A percentile compares a stretch with the other conserved stretches of the same genome.
Conservation (phyloP, 2,888 invertebrate genomes). For the Sicus ferrugineus region DNA sequence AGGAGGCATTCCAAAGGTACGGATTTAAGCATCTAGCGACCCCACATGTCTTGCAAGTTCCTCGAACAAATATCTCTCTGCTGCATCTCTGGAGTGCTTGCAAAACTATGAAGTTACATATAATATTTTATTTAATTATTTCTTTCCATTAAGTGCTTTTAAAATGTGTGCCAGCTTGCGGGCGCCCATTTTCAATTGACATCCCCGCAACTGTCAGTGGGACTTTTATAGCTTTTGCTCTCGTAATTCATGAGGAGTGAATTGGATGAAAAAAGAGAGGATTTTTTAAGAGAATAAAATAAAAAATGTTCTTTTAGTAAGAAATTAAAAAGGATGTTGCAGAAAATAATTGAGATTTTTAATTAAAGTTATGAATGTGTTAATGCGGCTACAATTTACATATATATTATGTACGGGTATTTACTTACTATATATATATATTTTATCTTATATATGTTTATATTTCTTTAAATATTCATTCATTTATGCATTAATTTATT, state of each 20-base stretch:
- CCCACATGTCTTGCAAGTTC: slow-evolving; percentile 8
- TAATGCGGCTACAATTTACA: too few species aligned
- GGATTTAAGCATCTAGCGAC: background rate
- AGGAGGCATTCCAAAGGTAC: background rate
- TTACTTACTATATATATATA: too few species aligned
- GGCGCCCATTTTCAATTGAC: background rate
- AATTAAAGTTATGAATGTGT: too few species aligned
- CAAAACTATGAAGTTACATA: background rate
- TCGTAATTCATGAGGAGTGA: background rate
- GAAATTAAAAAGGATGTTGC: too few species aligned
- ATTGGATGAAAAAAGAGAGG: background rate
- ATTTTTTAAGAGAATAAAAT: too few species aligned
- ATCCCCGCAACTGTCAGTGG: background rate
- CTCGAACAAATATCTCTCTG: background rate
- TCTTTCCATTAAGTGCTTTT: slow-evolving; percentile 13
- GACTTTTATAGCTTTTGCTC: background rate
- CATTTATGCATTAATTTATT: too few species aligned
- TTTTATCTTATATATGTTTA: too few species aligned
- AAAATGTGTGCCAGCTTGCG: slow-evolving; percentile 12
- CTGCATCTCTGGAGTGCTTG: background rate
- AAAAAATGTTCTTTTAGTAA: too few species aligned
- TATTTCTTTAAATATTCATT: too few species aligned
- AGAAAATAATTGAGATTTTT: too few species aligned
- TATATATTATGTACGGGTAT: too few species aligned
- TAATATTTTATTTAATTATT: slow-evolving; percentile 28